These are phyloP conservation scores for Cryptocheilus praepositus DNA, from an alignment of 2,888 invertebrate genomes.

Conservation along the genomic window DNA sequence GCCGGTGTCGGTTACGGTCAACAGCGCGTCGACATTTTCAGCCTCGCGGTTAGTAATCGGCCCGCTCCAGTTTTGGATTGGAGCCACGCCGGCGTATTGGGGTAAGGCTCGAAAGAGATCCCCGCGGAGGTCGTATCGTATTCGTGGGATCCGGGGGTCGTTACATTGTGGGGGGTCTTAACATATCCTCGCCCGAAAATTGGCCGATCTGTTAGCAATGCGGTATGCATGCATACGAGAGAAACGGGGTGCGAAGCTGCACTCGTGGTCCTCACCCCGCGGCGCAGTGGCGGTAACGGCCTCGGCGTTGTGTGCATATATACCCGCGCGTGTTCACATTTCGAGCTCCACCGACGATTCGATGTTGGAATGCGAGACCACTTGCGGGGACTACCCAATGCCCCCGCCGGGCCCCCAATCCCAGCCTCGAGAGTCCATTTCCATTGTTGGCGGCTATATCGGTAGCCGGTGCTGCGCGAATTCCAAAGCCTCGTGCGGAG, in stretches of 20 bases:
- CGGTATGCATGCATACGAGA: constrained; percentile 52
- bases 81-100: constrained; percentile 7
- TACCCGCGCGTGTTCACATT: constrained; percentile 52
- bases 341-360: constrained; percentile 56
- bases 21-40: too few species aligned
- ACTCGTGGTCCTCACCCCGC: constrained; percentile 41
- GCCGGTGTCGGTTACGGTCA: constrained; percentile 18
- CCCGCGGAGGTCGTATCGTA: too few species aligned
- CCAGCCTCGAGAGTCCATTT: constrained; percentile 51
- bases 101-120: not conserved
- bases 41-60: too few species aligned
- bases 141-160: constrained; percentile 10
- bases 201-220: constrained; percentile 57
- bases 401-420: constrained; percentile 27
- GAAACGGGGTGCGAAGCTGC: constrained; percentile 51
- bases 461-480: constrained; percentile 49
- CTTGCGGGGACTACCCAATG: constrained; percentile 55
- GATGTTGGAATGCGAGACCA: constrained; percentile 59
- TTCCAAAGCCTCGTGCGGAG: constrained; percentile 47
- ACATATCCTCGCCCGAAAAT: constrained; percentile 57
- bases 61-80: too few species aligned
- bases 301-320: constrained; percentile 38
- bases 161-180: constrained; percentile 61
- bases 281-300: too few species aligned
- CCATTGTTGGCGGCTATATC: constrained; percentile 56